Base-by-base conservation (phyloP, 2,113 vertebrate species). In the Eublepharis macularius region DNA sequence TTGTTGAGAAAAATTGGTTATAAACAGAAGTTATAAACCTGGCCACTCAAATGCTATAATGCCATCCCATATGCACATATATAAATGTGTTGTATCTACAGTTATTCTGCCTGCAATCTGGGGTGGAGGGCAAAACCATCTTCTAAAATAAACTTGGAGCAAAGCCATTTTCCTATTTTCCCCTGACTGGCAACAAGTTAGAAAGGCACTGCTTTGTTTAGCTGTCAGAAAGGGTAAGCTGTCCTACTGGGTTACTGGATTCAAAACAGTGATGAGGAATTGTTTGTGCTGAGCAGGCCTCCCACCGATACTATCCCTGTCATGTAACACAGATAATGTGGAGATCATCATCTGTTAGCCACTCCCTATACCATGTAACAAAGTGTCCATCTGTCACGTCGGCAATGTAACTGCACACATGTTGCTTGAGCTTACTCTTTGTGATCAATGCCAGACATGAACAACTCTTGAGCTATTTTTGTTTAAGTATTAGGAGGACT, bases 361-460 rank as follows among this genome's bases (percentile, higher is more conserved):
- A 69, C 10, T n/a, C 32, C 16, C n/a, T 10, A 21, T 39, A 34
- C 24, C 34, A n/a, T 21, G 11, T 16, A 39, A 13, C 13, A 39
- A 39, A 19, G 45, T 60, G 82, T 66, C 90, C 92, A 87, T 92
- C 88, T 93, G 90, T 90, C 87, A 73, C 1, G 69, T 60, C 91
- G 91, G 88, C 92, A 92, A 34, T 21, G 16, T 3, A 39, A 24
- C 85, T 85, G 72, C 13, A 68, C 89, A 89, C 88, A 92, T 85
- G 85, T 85, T 87, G 76, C 41, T 36, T 90, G 74, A 74, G 85
- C 47, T 66, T 82, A 60, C 72, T 84, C 49, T 60, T 86, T 90
- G 85, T 39, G 87, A 66, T 82, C 74, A 16, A 9, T 84, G 85
- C 84, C 88, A 94, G 81, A 68, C 47, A 70, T 39, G 73, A 89